phyloP scores from a whole-genome alignment of 2,113 vertebrate genomes.

The Ovibos moschatus region DNA sequence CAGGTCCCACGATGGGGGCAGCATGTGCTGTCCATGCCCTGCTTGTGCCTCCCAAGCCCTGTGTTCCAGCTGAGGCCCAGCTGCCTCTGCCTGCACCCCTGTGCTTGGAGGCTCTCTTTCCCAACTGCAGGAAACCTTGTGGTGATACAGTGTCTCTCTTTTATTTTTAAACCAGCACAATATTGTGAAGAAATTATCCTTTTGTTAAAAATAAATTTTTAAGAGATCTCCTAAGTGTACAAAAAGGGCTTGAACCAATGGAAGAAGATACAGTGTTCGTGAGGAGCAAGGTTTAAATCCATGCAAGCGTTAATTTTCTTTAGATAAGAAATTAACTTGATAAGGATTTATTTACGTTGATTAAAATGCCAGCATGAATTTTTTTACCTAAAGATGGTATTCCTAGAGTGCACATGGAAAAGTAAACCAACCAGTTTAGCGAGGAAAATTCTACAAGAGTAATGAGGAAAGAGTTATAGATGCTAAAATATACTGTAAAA shows the following conservation, averaged over 20 bases:
- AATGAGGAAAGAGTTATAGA: background rate
- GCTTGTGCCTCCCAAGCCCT: accelerated
- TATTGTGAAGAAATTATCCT: background rate
- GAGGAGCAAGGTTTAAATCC: background rate
- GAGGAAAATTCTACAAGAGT: background rate
- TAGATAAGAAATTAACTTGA: background rate
- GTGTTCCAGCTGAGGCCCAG: background rate
- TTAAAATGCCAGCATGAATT: background rate
- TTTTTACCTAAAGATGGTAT: background rate
- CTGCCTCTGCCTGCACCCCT: background rate
- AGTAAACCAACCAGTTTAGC: background rate
- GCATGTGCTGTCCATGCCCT: accelerated
- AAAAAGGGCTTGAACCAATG: background rate
- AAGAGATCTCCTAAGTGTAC: background rate
- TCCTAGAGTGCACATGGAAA: background rate
- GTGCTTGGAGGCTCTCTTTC: background rate
- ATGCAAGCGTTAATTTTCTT: background rate
- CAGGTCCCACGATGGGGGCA: accelerated
- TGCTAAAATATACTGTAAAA: background rate
- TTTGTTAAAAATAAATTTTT: background rate
- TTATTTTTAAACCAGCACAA: background rate
- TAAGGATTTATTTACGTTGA: background rate
- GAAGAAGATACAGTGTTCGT: background rate
- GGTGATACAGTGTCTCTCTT: background rate
- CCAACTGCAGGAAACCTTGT: background rate